Evolutionary conservation across 2,888 invertebrate genomes (phyloP).

Genomic region (Palloptera scutellata): DNA sequence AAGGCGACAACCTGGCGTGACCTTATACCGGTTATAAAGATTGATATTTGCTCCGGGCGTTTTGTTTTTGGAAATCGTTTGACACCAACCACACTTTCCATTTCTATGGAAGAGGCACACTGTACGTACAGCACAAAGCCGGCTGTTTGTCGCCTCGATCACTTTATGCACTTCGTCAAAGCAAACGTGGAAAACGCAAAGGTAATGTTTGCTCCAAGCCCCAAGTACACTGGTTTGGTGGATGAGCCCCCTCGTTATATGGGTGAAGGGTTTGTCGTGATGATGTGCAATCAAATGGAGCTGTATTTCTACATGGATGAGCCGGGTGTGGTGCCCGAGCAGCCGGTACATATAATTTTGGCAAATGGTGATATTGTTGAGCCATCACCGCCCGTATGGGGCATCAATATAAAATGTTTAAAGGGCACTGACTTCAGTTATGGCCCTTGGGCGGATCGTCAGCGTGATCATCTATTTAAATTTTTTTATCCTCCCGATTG

Average conservation of each 20-base stretch:
- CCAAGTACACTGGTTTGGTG: conserved; percentile 90
- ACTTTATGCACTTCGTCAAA: conserved; percentile 95
- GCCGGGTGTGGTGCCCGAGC: conserved; percentile 87
- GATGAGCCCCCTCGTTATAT: conserved; percentile 96
- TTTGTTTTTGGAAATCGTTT: conserved; percentile 94
- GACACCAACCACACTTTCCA: conserved; percentile 90
- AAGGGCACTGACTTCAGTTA: conserved; percentile 95
- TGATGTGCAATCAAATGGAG: conserved; percentile 94
- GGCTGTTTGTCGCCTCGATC: conserved; percentile 90
- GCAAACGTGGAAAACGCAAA: conserved; percentile 95
- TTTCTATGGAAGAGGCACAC: conserved; percentile 93
- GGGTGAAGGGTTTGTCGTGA: conserved; percentile 98
- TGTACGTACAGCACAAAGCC: conserved; percentile 95
- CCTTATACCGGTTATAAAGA: conserved; percentile 94
- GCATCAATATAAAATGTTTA: conserved; percentile 93
- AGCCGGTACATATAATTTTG: conserved; percentile 86
- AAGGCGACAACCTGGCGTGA: conserved; percentile 93
- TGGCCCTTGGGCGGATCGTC: conserved; percentile 98
- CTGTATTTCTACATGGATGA: conserved; percentile 98
- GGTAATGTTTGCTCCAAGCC: conserved; percentile 94
- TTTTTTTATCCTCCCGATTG: conserved; percentile 95
- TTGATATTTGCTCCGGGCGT: conserved; percentile 90
- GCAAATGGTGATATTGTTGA: conserved; percentile 94
- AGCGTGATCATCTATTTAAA: conserved; percentile 92
- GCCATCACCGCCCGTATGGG: conserved; percentile 94